Evolutionary conservation across 2,113 vertebrate species (phyloP), one percentile per base, ranked within the genome.

Genomic region (Microtus montanus): DNA sequence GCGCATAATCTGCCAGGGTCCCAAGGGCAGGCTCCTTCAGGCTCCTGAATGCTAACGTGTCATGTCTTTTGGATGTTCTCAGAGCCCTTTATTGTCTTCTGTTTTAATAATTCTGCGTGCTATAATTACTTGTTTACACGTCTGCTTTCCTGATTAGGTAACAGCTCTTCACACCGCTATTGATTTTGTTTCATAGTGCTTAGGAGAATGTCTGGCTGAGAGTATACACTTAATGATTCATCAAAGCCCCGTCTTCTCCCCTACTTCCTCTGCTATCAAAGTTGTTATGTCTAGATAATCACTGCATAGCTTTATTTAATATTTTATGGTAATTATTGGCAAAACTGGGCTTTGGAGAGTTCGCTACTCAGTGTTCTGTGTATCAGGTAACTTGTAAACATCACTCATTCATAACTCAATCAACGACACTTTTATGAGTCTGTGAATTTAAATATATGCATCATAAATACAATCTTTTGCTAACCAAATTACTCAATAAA

Each of bases 61-160:
- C 14, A 54, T 35, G 8, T 49, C 7, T 61, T 58, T 30, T 85
- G 17, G 3, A 35, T 58, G 8, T 73, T 84, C 28, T 58, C 17
- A 73, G 70, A 87, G 9, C 3, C 79, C 15, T 71, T 22, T 74
- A 30, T 73, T 79, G 54, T 58, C 30, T 33, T 82, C 63, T 75
- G 2, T 75, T 85, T 63, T 78, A 63, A 83, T 77, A 94, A 90
- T 68, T 49, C 22, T 90, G 35, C 7, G 64, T 44, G 33, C 28
- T 63, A 3, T 71, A 92, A 94, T 87, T 88, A 61, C 61, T 87
- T 96, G 87, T 93, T 95, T 95, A 61, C 19, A 8, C n/a, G 24
- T 77, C 66, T 89, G 82, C 82, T 73, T 96, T 49, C 44, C 78
- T 96, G 87, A 94, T 96, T 95, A 92, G 70, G 77, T 86, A 96